These are phyloP conservation scores for Chrysina gloriosa DNA, from an alignment of 2,888 invertebrate species.

Conservation along the genomic window DNA sequence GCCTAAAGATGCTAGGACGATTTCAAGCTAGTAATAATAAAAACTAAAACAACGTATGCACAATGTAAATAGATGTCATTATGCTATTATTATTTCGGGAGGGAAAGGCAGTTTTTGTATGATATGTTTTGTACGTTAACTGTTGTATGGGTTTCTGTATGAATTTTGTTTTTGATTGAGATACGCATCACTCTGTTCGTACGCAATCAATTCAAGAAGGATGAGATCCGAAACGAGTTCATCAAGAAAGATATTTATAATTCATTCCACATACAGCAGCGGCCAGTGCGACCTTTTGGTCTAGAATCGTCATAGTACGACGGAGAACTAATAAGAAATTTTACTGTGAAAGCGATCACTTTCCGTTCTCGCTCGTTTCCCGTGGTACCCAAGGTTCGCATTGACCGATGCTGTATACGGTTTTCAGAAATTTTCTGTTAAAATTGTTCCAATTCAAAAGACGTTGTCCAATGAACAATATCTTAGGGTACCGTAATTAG, in stretches of 20 bases:
- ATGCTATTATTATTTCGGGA: conserved; percentile 36
- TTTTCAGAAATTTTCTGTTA: too few relatives aligned
- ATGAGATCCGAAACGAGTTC: not conserved
- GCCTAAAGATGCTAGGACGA: conserved; percentile 39
- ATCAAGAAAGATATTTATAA: too few relatives aligned
- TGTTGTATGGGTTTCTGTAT: conserved; percentile 44
- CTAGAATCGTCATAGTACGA: too few relatives aligned
- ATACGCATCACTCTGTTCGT: not conserved
- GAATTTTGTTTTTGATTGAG: not conserved
- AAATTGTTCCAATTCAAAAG: too few relatives aligned
- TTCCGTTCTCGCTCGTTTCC: too few relatives aligned
- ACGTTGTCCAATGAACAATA: not conserved
- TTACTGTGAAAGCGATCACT: too few relatives aligned
- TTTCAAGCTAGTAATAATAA: conserved; percentile 32
- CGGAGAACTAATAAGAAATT: too few relatives aligned
- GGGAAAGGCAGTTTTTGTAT: conserved; percentile 58
- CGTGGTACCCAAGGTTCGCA: too few relatives aligned
- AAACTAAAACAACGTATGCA: conserved; percentile 37
- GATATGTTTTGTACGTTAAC: conserved; percentile 58
- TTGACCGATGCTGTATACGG: too few relatives aligned
- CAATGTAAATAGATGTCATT: conserved; percentile 45
- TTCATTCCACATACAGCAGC: too few relatives aligned
- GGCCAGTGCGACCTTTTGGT: too few relatives aligned
- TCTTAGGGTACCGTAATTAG: too few relatives aligned
- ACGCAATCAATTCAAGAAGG: not conserved